Base-by-base conservation (phyloP, 1,140 invertebrate genomes). In the Lethocerus indicus region DNA sequence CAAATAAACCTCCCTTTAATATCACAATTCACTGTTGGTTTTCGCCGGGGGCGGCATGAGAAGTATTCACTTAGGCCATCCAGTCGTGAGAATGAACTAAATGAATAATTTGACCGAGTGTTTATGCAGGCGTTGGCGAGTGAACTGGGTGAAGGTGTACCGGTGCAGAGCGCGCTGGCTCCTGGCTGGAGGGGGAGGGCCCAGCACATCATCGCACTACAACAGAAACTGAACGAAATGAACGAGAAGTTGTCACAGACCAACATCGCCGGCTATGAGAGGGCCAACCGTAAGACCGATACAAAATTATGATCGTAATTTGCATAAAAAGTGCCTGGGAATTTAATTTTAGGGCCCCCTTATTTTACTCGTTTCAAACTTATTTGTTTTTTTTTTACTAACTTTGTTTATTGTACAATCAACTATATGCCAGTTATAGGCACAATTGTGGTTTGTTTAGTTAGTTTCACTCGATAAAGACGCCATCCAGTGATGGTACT, bases 131-230 rank as follows among this genome's bases (percentile, higher is more conserved):
- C 66, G 42, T 49, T 68, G 5, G 59, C 55, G 26, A 64, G 59
- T 45, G 65, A 68, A 58, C 54, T 79, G 20, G 81, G 80, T 1
- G 76, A 80, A 50, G 70, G 71, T 49, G 55, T 64, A 0, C 68
- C 64, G 24, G 56, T 71, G 12, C 58, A 59, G n/a, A 51, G 29
- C 18, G 27, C 48, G 12, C 20, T 55, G 6, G 44, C 39, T 20
- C 47, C 49, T 1, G 50, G 66, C 14, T 83, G 79, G 79, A 74
- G 78, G 53, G 80, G 81, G 7, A 68, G 80, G 54, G 77, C 79
- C 1, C 76, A 83, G 54, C 77, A 81, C 58, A 80, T 83, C 49
- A 58, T 71, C 14, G 63, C 73, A 25, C 60, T 83, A 23, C 76
- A 79, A 56, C 69, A 73, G 50, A 79, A 75, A 65, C 64, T 81